Evolutionary conservation across 2,113 vertebrate species (phyloP).

Genomic region (Pelusios castaneus): DNA sequence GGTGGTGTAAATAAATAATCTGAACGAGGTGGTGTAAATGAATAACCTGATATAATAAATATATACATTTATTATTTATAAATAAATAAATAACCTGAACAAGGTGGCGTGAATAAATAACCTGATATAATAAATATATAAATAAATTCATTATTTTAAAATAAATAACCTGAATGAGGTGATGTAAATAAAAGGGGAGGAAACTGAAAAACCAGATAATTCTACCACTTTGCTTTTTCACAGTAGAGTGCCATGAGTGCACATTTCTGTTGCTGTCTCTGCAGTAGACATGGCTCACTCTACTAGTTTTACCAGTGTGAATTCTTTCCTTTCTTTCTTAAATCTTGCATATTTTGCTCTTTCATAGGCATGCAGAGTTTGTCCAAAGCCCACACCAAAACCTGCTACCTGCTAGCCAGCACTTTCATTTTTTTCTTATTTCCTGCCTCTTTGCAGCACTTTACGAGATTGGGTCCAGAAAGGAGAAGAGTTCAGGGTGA

Average conservation of each 20-base stretch:
- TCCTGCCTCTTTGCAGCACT: background rate
- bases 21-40: background rate
- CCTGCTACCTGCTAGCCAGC: background rate
- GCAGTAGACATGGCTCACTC: background rate
- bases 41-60: too few relatives aligned
- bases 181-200: background rate
- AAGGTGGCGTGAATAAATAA: too few relatives aligned
- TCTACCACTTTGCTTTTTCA: background rate
- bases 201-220: background rate
- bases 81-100: too few relatives aligned
- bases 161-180: background rate
- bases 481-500: background rate
- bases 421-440: background rate
- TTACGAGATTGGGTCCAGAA: background rate
- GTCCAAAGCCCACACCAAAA: background rate
- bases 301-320: background rate
- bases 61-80: too few relatives aligned
- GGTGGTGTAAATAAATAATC: background rate
- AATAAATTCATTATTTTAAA: too few relatives aligned
- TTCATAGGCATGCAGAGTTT: background rate
- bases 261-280: background rate
- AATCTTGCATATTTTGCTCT: background rate
- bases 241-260: background rate
- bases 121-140: too few relatives aligned
- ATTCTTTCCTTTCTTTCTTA: background rate